phyloP scores from a whole-genome alignment of 2,888 invertebrate genomes.

The Tridacna crocea region DNA sequence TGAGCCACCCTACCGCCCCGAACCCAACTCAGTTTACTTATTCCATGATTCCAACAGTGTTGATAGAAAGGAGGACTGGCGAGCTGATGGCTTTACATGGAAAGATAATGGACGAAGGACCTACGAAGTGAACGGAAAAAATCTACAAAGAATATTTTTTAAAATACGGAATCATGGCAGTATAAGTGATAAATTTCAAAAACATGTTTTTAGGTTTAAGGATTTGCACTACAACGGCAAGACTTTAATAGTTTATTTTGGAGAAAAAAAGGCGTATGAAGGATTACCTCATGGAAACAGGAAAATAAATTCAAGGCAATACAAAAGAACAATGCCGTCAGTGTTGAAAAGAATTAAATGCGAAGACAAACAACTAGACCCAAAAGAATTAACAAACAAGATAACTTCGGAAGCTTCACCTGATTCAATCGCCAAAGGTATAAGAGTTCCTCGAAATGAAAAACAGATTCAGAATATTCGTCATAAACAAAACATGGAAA shows the following conservation, averaged over 20 bases:
- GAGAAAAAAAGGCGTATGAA: constrained; percentile 5
- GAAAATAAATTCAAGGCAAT: neutral
- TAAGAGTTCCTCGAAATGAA: neutral
- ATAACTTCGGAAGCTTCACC: neutral
- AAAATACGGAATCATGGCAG: constrained; percentile 11
- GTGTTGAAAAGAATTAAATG: neutral
- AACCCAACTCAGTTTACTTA: neutral
- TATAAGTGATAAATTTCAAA: neutral
- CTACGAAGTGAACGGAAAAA: constrained; percentile 9
- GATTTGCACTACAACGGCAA: constrained; percentile 19
- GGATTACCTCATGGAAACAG: constrained; percentile 1
- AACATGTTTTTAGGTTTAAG: constrained; percentile 15
- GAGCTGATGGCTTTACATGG: constrained; percentile 24
- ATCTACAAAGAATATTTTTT: constrained; percentile 4
- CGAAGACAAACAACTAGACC: neutral
- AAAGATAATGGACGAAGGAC: constrained; percentile 13
- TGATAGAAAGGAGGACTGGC: constrained; percentile 20
- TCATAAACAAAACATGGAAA: neutral
- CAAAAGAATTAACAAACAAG: neutral
- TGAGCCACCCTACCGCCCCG: neutral
- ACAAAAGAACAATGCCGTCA: constrained; percentile 4
- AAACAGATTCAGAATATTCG: neutral
- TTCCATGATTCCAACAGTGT: neutral
- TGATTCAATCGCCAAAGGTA: neutral
- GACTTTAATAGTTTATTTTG: constrained; percentile 20